phyloP scores from a whole-genome alignment of 2,797 vertebrate genomes.

The Myotis myotis region DNA sequence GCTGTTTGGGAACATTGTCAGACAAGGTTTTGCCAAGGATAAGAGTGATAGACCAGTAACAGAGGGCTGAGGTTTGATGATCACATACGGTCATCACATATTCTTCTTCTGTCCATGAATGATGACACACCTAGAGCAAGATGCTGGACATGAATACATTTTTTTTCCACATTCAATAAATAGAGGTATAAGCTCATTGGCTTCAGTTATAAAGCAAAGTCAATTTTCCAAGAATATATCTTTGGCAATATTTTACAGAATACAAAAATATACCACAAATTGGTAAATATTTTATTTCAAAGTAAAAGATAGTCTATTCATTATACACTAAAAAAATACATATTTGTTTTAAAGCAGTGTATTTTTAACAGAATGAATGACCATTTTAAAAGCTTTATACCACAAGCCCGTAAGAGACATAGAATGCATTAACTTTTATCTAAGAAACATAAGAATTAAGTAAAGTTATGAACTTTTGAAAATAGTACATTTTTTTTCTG shows the following conservation, averaged over 20 bases:
- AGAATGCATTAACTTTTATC: neutral
- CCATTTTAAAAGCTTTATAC: neutral
- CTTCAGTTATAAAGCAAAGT: conserved; percentile 17
- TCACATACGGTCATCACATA: conserved; percentile 76
- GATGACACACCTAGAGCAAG: conserved; percentile 67
- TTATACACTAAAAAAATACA: neutral
- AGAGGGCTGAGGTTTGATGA: conserved; percentile 71
- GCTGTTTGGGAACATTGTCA: conserved; percentile 75
- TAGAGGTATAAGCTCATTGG: conserved; percentile 1
- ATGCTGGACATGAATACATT: conserved; percentile 38
- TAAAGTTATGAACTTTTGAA: neutral
- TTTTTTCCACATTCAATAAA: neutral
- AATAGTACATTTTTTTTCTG: neutral
- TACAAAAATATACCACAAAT: conserved; percentile 16
- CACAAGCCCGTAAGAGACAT: neutral
- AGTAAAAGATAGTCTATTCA: neutral
- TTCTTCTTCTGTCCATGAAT: conserved; percentile 76
- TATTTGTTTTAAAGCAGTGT: neutral
- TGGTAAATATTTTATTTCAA: conserved; percentile 14
- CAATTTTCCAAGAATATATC: neutral
- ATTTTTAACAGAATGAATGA: neutral
- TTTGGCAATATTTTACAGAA: conserved; percentile 35
- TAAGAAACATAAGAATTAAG: neutral
- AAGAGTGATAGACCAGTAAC: conserved; percentile 72
- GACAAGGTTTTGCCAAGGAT: conserved; percentile 74